These are phyloP conservation scores for Salminus brasiliensis DNA, from an alignment of 2,113 vertebrate species.

Conservation along the genomic window DNA sequence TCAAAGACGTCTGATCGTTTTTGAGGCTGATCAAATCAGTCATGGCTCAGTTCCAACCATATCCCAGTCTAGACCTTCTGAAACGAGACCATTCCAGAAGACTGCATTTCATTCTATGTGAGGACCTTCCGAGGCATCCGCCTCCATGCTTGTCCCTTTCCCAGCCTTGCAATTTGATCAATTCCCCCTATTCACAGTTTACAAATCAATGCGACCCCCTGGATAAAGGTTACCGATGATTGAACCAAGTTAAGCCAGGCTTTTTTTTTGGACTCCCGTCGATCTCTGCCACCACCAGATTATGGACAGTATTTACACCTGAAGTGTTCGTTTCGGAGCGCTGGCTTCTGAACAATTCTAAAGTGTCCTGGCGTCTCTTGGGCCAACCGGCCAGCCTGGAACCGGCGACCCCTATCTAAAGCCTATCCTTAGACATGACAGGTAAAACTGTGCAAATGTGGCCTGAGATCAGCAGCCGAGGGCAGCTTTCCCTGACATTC, in stretches of 20 bases:
- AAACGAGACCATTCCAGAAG: not conserved
- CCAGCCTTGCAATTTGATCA: constrained; percentile 31
- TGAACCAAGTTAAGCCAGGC: constrained; percentile 31
- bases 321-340: not conserved
- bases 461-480: not conserved
- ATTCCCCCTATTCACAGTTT: constrained; percentile 21
- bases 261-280: constrained; percentile 34
- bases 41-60: not conserved
- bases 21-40: no score
- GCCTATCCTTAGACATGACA: not conserved
- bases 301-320: constrained; percentile 44
- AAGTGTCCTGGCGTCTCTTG: not conserved
- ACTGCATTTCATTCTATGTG: constrained; percentile 16
- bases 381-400: not conserved
- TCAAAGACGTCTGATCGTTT: no score
- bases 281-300: constrained; percentile 50
- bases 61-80: not conserved
- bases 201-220: constrained; percentile 27
- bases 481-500: not conserved
- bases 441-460: not conserved
- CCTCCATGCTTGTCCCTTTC: constrained; percentile 7
- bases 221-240: constrained; percentile 46
- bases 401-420: not conserved
- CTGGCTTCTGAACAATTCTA: not conserved
- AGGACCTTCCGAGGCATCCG: not conserved